These are phyloP conservation scores for Drosophila bifasciata DNA, from an alignment of 1,140 invertebrate species.

Conservation along the genomic window DNA sequence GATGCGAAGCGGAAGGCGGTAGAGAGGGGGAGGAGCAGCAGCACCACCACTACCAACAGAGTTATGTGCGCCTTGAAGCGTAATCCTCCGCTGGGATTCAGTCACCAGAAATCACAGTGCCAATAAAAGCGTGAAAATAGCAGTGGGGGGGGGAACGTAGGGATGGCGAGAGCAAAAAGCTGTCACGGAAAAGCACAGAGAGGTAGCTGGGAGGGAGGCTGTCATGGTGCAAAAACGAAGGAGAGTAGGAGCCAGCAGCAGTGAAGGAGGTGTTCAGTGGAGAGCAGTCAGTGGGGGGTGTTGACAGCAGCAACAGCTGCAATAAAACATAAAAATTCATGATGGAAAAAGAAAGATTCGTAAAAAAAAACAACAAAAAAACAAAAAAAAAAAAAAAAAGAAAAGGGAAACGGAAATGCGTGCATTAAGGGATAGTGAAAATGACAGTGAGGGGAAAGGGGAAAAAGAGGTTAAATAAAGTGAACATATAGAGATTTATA, in stretches of 20 bases:
- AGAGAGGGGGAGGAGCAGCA: no score
- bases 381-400: neutral
- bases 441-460: conserved; percentile 15
- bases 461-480: conserved; percentile 1
- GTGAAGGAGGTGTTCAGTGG: neutral
- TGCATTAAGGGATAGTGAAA: conserved; percentile 34
- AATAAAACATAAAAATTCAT: conserved; percentile 46
- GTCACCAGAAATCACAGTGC: conserved; percentile 43
- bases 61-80: conserved; percentile 7
- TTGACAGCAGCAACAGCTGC: conserved; percentile 38
- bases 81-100: conserved; percentile 32
- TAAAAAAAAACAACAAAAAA: neutral
- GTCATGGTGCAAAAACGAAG: no score
- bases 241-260: neutral
- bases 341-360: conserved; percentile 12
- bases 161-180: no score
- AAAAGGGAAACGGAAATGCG: conserved; percentile 32
- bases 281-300: neutral
- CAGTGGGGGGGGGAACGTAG: no score
- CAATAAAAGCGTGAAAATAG: conserved; percentile 34
- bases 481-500: no score
- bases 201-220: no score
- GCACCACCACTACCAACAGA: neutral
- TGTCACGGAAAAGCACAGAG: no score
- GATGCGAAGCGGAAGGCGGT: conserved; percentile 2